Conservation (phyloP, 2,113 vertebrate genomes). For the Glareola pratincola region DNA sequence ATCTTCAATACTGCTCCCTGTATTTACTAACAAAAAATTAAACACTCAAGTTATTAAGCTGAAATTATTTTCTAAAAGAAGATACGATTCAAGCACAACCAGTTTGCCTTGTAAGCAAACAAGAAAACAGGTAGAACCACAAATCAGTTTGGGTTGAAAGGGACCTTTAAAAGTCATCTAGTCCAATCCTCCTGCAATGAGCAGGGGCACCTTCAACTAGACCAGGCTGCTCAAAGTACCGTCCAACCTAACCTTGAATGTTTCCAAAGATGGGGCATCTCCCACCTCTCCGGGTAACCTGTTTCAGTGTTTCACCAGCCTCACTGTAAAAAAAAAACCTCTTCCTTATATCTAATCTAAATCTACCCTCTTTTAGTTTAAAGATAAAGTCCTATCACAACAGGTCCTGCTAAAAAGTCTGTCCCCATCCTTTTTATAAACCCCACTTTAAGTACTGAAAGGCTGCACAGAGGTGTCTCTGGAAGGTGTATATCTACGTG, state of each 20-base stretch:
- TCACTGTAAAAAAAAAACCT: neutral
- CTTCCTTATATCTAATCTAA: neutral
- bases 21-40: neutral
- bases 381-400: neutral
- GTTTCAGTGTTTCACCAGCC: neutral
- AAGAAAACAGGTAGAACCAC: neutral
- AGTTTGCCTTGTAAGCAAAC: neutral
- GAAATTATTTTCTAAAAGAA: neutral
- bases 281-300: neutral
- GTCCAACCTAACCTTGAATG: neutral
- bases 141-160: neutral
- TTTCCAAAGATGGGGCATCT: neutral
- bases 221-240: neutral
- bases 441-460: neutral
- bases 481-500: neutral
- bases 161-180: neutral
- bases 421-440: neutral
- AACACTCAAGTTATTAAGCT: neutral
- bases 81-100: neutral
- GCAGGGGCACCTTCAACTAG: neutral
- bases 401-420: neutral
- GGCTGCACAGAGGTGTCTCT: neutral
- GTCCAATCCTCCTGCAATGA: neutral
- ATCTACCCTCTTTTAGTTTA: neutral
- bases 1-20: neutral